A percentile compares a stretch with the other conserved stretches of the same genome.
Conservation (phyloP, 2,797 vertebrate genomes). For the Prionace glauca region DNA sequence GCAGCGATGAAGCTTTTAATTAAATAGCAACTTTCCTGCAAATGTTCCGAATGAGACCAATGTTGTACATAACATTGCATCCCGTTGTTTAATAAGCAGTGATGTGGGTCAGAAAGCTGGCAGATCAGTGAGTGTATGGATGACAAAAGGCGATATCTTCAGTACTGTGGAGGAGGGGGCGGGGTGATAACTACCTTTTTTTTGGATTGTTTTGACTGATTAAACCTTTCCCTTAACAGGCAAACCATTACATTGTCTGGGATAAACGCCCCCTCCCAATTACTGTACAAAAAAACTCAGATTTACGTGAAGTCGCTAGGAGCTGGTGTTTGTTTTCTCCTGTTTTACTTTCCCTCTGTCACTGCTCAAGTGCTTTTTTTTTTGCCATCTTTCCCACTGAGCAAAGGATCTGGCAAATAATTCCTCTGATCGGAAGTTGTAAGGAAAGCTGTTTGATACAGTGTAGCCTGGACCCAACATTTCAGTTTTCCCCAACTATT, state of each 20-base stretch:
- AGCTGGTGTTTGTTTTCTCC: background rate
- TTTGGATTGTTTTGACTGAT: background rate
- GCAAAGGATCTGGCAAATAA: background rate
- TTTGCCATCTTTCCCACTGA: no score
- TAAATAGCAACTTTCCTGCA: background rate
- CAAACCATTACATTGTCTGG: background rate
- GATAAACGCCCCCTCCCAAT: no score
- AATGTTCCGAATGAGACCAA: background rate
- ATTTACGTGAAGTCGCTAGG: background rate
- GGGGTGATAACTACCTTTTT: background rate
- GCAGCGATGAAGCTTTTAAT: background rate
- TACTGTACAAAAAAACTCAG: no score
- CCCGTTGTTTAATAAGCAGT: background rate
- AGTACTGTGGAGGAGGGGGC: no score
- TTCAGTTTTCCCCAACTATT: background rate
- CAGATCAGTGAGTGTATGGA: background rate
- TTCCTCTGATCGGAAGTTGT: background rate
- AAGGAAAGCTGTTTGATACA: background rate
- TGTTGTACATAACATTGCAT: background rate
- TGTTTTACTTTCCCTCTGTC: background rate
- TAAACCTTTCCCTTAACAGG: background rate
- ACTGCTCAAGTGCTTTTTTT: background rate
- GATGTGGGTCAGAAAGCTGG: background rate
- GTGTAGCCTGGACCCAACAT: background rate
- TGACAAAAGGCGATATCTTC: background rate